phyloP scores from a whole-genome alignment of 2,797 vertebrate genomes.

The Tapera naevia region DNA sequence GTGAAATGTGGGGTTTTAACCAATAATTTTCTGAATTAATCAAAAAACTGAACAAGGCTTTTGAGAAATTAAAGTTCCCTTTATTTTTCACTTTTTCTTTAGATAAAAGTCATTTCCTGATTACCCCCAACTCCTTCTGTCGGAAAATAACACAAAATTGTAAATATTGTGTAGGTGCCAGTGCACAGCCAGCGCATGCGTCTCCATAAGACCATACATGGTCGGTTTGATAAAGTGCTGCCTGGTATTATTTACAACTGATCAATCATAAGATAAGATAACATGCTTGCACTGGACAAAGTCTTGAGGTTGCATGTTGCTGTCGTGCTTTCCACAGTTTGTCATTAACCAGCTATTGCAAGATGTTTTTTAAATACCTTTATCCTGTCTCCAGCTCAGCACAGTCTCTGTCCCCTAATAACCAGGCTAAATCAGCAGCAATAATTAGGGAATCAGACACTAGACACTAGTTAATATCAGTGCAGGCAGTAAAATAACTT shows the following conservation, averaged over 20 bases:
- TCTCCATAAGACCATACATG: neutral
- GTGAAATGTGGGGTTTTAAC: neutral
- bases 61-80: neutral
- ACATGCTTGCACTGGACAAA: slow-evolving; percentile 34
- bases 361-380: slow-evolving; percentile 57
- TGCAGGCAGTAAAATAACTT: slow-evolving; percentile 47
- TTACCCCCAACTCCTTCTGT: neutral
- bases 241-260: slow-evolving; percentile 7
- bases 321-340: slow-evolving; percentile 34
- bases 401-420: slow-evolving; percentile 49
- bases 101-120: neutral
- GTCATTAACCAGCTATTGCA: slow-evolving; percentile 67
- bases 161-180: neutral
- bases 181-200: neutral
- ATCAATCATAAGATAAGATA: slow-evolving; percentile 52
- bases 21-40: neutral
- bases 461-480: slow-evolving; percentile 52
- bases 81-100: neutral
- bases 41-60: neutral
- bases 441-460: slow-evolving; percentile 68
- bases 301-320: slow-evolving; percentile 41
- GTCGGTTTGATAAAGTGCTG: neutral
- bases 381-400: slow-evolving; percentile 45
- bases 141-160: neutral
- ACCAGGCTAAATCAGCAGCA: slow-evolving; percentile 51